phyloP scores from a whole-genome alignment of 2,113 vertebrate species.

The Furnarius figulus region DNA sequence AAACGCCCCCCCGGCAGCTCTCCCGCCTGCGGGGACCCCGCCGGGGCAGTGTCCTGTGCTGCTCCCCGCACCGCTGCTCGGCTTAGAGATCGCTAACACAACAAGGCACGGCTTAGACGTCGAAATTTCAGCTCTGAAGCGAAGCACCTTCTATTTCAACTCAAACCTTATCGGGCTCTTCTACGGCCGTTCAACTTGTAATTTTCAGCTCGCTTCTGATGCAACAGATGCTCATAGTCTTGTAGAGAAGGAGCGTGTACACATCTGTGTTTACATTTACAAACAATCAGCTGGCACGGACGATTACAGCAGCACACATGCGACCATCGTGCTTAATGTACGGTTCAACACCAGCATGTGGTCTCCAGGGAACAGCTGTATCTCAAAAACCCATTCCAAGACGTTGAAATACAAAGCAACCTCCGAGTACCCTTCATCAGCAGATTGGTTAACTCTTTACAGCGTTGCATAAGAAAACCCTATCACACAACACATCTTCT shows the following conservation, averaged over 20 bases:
- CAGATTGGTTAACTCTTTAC: neutral
- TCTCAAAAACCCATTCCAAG: neutral
- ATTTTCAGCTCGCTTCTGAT: neutral
- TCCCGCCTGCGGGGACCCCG: neutral
- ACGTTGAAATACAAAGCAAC: neutral
- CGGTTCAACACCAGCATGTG: accelerated
- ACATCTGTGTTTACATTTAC: neutral
- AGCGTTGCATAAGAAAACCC: neutral
- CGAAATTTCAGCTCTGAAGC: neutral
- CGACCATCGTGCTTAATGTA: accelerated
- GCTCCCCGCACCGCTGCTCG: no score
- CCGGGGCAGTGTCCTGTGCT: neutral
- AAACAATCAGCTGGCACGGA: neutral
- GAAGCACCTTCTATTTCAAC: no score
- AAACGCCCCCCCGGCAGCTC: accelerated
- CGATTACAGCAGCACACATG: neutral
- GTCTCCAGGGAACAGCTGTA: neutral
- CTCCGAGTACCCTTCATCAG: neutral
- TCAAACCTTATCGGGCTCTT: neutral
- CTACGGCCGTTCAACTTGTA: neutral
- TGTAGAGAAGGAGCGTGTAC: neutral
- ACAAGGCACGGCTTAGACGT: accelerated
- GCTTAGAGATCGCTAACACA: no score
- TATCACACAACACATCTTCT: neutral
- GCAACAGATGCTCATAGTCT: neutral